Percentiles rank a stretch among this genome's conserved stretches.
Evolutionary conservation across 2,888 invertebrate genomes (phyloP).

Genomic region (Lamellibrachia columna): DNA sequence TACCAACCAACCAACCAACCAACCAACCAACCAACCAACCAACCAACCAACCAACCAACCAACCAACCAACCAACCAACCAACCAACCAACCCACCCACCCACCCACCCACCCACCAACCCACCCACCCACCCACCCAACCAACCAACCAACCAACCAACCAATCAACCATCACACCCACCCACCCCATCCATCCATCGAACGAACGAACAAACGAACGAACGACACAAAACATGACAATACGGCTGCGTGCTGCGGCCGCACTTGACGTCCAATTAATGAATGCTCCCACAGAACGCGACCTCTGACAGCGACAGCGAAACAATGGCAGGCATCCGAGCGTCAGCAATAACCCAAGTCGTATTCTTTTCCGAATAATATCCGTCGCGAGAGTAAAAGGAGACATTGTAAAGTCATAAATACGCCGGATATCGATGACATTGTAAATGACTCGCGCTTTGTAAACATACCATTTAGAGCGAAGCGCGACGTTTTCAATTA

Average conservation of each 20-base stretch:
- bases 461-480: neutral
- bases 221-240: neutral
- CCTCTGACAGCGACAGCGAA: neutral
- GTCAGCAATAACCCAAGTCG: neutral
- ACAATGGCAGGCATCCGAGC: neutral
- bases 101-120: neutral
- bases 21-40: too few relatives aligned
- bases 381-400: neutral
- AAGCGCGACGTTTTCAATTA: neutral
- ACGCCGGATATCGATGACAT: neutral
- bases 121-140: neutral
- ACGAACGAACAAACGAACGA: too few relatives aligned
- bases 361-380: conserved; percentile 3
- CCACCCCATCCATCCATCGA: too few relatives aligned
- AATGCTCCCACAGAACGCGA: neutral
- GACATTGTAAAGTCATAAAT: neutral
- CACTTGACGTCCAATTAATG: conserved; percentile 6
- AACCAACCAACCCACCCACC: neutral
- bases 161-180: too few relatives aligned
- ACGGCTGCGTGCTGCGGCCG: neutral
- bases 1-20: too few relatives aligned
- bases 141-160: too few relatives aligned
- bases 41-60: too few relatives aligned
- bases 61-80: too few relatives aligned
- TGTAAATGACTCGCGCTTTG: neutral